phyloP scores from a whole-genome alignment of 92 coral and sea anemone species.

The Parazoanthus atlanticus region DNA sequence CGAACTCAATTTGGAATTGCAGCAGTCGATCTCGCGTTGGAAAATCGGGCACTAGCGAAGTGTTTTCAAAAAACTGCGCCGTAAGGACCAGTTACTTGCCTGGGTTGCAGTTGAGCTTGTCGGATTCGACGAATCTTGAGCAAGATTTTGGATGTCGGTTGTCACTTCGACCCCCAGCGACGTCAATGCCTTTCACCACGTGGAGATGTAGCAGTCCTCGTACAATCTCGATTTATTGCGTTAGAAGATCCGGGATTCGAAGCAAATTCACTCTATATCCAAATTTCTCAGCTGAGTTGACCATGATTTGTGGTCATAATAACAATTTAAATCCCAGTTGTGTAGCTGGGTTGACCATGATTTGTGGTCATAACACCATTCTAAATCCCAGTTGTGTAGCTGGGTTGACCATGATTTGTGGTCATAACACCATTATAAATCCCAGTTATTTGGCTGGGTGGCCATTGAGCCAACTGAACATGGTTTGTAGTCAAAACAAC shows the following conservation, averaged over 20 bases:
- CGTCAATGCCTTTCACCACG: conserved; percentile 32
- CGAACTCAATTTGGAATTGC: conserved; percentile 38
- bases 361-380: conserved; percentile 26
- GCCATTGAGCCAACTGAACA: conserved; percentile 12
- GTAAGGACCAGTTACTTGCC: conserved; percentile 34
- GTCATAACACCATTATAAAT: conserved; percentile 19
- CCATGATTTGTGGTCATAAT: conserved; percentile 8
- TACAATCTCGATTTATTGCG: conserved; percentile 32
- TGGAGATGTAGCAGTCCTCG: conserved; percentile 32
- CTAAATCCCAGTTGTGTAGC: conserved; percentile 17
- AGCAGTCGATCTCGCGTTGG: conserved; percentile 29
- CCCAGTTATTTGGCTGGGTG: conserved; percentile 21
- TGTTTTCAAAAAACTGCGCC: conserved; percentile 26
- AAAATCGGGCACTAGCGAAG: conserved; percentile 38
- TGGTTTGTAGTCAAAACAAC: conserved; percentile 6
- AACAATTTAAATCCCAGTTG: conserved; percentile 22
- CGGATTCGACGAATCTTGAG: conserved; percentile 40
- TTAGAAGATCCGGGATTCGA: conserved; percentile 34
- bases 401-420: conserved; percentile 18
- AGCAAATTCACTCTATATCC: conserved; percentile 36
- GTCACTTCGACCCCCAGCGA: conserved; percentile 35
- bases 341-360: conserved; percentile 11
- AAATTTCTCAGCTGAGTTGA: conserved; percentile 28
- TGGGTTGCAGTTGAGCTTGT: conserved; percentile 34
- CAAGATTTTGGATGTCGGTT: conserved; percentile 42